A percentile compares a stretch with the other conserved stretches of the same genome.
Conservation (phyloP, 1,140 invertebrate species). For the Drusus annulatus region DNA sequence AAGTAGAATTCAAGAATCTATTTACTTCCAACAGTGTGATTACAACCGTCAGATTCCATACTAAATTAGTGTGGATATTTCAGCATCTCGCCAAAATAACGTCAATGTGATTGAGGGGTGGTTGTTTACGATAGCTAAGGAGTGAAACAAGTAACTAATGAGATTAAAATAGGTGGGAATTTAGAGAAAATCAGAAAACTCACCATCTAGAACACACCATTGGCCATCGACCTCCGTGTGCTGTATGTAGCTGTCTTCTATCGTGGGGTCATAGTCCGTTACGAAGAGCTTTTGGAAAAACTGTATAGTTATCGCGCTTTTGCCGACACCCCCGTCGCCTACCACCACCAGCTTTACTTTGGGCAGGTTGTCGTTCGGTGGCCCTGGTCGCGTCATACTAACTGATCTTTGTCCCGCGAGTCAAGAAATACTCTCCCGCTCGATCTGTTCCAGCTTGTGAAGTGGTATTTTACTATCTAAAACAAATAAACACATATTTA, state of each 20-base stretch:
- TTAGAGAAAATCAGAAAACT: constrained; percentile 58
- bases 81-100: too few relatives aligned
- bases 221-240: constrained; percentile 94
- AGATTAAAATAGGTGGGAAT: too few relatives aligned
- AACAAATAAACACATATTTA: constrained; percentile 22
- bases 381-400: constrained; percentile 76
- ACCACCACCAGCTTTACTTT: constrained; percentile 93
- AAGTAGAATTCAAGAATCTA: too few relatives aligned
- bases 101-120: too few relatives aligned
- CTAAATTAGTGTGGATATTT: too few relatives aligned
- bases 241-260: constrained; percentile 92
- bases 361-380: constrained; percentile 86
- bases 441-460: constrained; percentile 23
- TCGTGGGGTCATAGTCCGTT: constrained; percentile 92
- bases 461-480: constrained; percentile 45
- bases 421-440: constrained; percentile 12
- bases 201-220: constrained; percentile 94
- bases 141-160: too few relatives aligned
- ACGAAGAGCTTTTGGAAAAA: constrained; percentile 91
- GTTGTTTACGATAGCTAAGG: too few relatives aligned
- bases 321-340: constrained; percentile 91
- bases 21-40: too few relatives aligned
- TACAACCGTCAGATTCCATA: too few relatives aligned
- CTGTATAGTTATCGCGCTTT: constrained; percentile 93
- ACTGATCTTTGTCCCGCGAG: not conserved